Evolutionary conservation across 2,888 invertebrate genomes (phyloP), one percentile per base, ranked within the genome.

Genomic region (Epirrita christyi): DNA sequence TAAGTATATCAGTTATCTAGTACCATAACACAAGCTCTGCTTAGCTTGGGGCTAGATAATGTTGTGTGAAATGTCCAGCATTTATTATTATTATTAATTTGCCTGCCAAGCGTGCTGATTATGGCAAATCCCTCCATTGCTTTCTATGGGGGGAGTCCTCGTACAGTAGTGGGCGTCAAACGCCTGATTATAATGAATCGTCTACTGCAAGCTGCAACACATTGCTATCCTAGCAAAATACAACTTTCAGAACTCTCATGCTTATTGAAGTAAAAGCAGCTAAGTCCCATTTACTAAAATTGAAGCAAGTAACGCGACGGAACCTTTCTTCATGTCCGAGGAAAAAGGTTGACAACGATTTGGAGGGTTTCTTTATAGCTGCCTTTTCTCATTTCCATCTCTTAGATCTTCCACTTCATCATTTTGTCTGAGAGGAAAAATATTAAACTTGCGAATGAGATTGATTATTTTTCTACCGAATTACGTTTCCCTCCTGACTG

Each of bases 361-460:
- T 65, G 56, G 57, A 66, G 61, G 67, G 59, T 67, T 64, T 59
- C 61, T 68, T 72, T 71, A 70, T 64, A 55, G 64, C 64, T 54
- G 63, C 63, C 58, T 72, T 72, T 21, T 67, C 68, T 66, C 66
- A 63, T 68, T 62, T 67, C 58, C 54, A 44, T n/a, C 51, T 55
- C 50, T 46, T 46, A 51, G 51, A 55, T 59, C 49, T 59, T 36
- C 59, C 64, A 73, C 75, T 74, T 73, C 65, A 72, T 76, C 72
- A 75, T 79, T n/a, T 78, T 77, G 72, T 76, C 74, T 67, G 49
- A 66, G 62, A 4, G 60, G 69, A 74, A 75, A 73, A 67, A 59
- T 49, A 73, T 76, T 73, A 76, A 76, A 70, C 64, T 71, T 67
- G 59, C 56, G 69, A 72, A 61, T 67, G 76, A 75, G 76, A 81